Base-by-base conservation (phyloP, 2,888 invertebrate genomes). In the Chaetogeoica ovagalla region DNA sequence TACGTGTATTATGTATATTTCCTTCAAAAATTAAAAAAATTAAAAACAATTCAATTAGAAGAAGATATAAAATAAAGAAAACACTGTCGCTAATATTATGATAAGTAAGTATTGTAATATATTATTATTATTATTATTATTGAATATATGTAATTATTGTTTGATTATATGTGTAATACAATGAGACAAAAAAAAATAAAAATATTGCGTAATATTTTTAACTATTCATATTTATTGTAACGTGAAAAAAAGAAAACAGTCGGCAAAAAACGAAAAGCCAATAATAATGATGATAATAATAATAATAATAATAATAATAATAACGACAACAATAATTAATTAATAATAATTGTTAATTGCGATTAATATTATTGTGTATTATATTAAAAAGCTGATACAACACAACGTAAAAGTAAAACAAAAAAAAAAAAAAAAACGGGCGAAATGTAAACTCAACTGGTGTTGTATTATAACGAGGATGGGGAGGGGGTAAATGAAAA, bases 61-160 rank as follows among this genome's bases (percentile, higher is more conserved):
- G n/a, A n/a, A n/a, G n/a, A n/a, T n/a, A n/a, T n/a, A n/a, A n/a
- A n/a, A n/a, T n/a, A 43, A 74, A 43, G 19, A 75, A 57, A 60
- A 68, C 60, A 60, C 69, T 52, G 77, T 77, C 69, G 30, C 68
- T 68, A 19, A 69, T 60, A 9, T 17, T 43, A 9, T 48, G 3
- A 48, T 48, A 13, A 48, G 48, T 48, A 48, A 66, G 6, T 69
- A 77, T 23, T 60, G 68, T 59, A 68, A 75, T 60, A n/a, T 60
- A 76, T 43, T 70, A 59, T 76, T n/a, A n/a, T n/a, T n/a, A 69
- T 59, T 69, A 76, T 77, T 69, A 77, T 62, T 79, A 23, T 13
- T 48, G 68, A 68, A 69, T 30, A 52, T 15, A 9, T 19, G 19
- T 6, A 13, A 65, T 65, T 63, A 63, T 37, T 5, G 30, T 63